These are phyloP conservation scores for Calliphora vicina DNA, from an alignment of 1,140 invertebrate genomes.

Conservation along the genomic window DNA sequence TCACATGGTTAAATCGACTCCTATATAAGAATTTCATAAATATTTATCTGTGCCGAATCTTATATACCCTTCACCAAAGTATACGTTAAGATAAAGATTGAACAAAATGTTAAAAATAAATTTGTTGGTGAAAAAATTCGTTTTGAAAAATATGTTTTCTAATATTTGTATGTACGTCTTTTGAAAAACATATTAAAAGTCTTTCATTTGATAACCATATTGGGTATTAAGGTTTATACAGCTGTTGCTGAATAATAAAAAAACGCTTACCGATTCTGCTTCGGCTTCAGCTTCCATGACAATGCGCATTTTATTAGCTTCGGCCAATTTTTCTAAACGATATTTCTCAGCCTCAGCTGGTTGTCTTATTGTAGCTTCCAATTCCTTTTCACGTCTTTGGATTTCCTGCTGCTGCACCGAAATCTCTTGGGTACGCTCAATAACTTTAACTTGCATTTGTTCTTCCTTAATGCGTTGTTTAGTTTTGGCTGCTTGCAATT, in stretches of 20 bases:
- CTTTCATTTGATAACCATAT: too few relatives aligned
- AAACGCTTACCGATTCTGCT: constrained; percentile 79
- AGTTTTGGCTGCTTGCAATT: constrained; percentile 93
- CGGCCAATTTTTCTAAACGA: constrained; percentile 90
- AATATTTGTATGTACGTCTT: too few relatives aligned
- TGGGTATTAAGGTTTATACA: too few relatives aligned
- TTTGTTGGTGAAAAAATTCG: too few relatives aligned
- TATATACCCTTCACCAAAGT: too few relatives aligned
- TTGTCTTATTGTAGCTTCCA: constrained; percentile 88
- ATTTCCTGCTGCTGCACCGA: constrained; percentile 90
- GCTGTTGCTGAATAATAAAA: not conserved
- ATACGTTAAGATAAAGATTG: too few relatives aligned
- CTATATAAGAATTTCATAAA: too few relatives aligned
- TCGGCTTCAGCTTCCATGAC: constrained; percentile 94
- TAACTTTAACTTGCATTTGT: constrained; percentile 94
- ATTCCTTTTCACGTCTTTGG: constrained; percentile 81
- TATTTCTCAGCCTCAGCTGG: constrained; percentile 95
- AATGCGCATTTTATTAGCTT: constrained; percentile 86
- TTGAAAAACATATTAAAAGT: too few relatives aligned
- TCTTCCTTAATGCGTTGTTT: constrained; percentile 96
- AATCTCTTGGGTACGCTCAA: constrained; percentile 93
- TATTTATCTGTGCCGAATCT: too few relatives aligned
- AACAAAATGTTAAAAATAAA: too few relatives aligned
- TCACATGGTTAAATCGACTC: too few relatives aligned
- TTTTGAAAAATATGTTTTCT: too few relatives aligned